Evolutionary conservation across 2,113 vertebrate genomes (phyloP).

Genomic region (Rhinopomastus cyanomelas): DNA sequence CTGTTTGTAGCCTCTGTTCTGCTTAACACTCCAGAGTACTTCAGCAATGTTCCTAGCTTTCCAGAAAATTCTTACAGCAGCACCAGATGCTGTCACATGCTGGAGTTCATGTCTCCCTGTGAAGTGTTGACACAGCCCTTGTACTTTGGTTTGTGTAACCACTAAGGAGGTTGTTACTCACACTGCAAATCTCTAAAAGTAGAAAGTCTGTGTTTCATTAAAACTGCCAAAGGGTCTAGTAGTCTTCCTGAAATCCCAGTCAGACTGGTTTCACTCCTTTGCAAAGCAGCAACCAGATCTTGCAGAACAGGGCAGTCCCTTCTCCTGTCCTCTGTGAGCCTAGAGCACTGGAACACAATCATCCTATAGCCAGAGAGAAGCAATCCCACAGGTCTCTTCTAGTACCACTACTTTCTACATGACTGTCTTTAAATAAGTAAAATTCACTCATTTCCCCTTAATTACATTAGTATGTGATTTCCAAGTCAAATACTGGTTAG

Average conservation of each 20-base stretch:
- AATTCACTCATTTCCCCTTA: background rate
- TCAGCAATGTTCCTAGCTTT: background rate
- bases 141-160: background rate
- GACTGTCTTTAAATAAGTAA: background rate
- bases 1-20: background rate
- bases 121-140: background rate
- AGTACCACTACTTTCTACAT: background rate
- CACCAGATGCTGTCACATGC: background rate
- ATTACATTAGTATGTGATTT: background rate
- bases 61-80: background rate
- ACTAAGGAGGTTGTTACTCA: background rate
- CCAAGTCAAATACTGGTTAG: background rate
- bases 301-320: background rate
- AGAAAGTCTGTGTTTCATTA: background rate
- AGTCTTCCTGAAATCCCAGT: background rate
- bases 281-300: background rate
- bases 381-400: background rate
- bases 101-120: background rate
- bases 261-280: background rate
- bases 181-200: background rate
- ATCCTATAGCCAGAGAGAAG: background rate
- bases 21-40: background rate
- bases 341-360: background rate
- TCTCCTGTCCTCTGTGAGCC: background rate
- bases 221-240: background rate